Evolutionary conservation across 2,113 vertebrate genomes (phyloP).

Genomic region (Strigops habroptila): DNA sequence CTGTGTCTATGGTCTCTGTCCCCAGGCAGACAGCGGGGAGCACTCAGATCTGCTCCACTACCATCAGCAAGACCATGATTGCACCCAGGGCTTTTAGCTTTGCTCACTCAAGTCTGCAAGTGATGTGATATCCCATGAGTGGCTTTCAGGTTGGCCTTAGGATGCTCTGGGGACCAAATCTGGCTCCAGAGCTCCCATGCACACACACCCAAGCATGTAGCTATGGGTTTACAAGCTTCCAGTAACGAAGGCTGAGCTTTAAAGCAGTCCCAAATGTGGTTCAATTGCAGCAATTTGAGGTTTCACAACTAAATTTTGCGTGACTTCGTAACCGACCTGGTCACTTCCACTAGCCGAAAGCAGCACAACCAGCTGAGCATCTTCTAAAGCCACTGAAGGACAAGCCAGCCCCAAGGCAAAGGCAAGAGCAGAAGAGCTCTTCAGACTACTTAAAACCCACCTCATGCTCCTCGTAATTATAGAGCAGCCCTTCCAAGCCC

Average conservation of each 20-base stretch:
- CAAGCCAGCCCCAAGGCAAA: background rate
- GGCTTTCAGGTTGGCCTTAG: rapidly evolving
- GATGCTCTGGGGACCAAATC: background rate
- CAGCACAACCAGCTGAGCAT: background rate
- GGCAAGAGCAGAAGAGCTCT: background rate
- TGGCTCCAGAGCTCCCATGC: rapidly evolving
- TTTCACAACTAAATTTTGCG: background rate
- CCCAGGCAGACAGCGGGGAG: background rate
- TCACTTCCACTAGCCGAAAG: background rate
- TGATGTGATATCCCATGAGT: background rate
- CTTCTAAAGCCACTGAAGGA: background rate
- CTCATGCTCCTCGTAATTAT: background rate
- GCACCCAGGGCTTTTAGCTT: background rate
- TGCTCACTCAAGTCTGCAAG: rapidly evolving
- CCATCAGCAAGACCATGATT: background rate
- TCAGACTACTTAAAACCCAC: background rate
- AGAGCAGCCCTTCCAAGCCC: background rate
- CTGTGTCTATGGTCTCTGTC: rapidly evolving
- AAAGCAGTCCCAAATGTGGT: rapidly evolving
- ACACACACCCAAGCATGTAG: rapidly evolving
- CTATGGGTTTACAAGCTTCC: rapidly evolving
- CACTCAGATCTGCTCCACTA: background rate
- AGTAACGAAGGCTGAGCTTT: background rate
- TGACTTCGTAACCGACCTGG: background rate
- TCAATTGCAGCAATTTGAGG: background rate